Evolutionary conservation across 1,140 invertebrate species (phyloP).

Genomic region (Drosophila lacteicornis): DNA sequence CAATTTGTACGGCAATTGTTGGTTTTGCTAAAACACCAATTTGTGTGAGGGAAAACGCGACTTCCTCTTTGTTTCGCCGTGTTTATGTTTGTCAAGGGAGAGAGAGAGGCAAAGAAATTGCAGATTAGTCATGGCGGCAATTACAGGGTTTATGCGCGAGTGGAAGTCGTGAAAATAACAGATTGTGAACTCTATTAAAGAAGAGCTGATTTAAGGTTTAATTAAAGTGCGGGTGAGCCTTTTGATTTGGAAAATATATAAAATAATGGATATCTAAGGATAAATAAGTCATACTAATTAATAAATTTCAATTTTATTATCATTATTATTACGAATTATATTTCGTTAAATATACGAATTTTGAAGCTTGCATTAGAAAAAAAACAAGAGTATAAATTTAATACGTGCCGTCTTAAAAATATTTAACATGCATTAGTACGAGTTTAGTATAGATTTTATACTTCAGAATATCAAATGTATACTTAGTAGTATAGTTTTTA

Average conservation of each 20-base stretch:
- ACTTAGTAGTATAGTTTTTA: too few relatives aligned
- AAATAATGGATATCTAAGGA: background rate
- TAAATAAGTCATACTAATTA: background rate
- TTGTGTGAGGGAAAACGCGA: slow-evolving; percentile 46
- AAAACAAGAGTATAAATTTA: too few relatives aligned
- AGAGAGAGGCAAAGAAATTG: slow-evolving; percentile 23
- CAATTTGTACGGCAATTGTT: slow-evolving; percentile 75
- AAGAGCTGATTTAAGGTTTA: too few relatives aligned
- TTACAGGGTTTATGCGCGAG: background rate
- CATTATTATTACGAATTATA: background rate
- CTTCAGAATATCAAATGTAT: too few relatives aligned
- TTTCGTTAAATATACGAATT: background rate
- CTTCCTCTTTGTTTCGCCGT: slow-evolving; percentile 39
- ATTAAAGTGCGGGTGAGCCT: background rate
- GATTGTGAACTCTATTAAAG: too few relatives aligned
- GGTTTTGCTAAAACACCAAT: slow-evolving; percentile 69
- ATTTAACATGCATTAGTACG: too few relatives aligned
- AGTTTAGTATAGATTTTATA: too few relatives aligned
- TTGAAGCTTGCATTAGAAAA: too few relatives aligned
- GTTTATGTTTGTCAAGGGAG: slow-evolving; percentile 3
- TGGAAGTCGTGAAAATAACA: background rate
- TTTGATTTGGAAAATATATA: background rate
- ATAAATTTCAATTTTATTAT: too few relatives aligned
- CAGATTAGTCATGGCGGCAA: slow-evolving; percentile 41
- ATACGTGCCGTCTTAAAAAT: too few relatives aligned